Percentiles rank a stretch among this genome's conserved stretches.
These are phyloP conservation scores for Ectobius pallidus DNA, from an alignment of 2,888 invertebrate genomes.

Conservation along the genomic window DNA sequence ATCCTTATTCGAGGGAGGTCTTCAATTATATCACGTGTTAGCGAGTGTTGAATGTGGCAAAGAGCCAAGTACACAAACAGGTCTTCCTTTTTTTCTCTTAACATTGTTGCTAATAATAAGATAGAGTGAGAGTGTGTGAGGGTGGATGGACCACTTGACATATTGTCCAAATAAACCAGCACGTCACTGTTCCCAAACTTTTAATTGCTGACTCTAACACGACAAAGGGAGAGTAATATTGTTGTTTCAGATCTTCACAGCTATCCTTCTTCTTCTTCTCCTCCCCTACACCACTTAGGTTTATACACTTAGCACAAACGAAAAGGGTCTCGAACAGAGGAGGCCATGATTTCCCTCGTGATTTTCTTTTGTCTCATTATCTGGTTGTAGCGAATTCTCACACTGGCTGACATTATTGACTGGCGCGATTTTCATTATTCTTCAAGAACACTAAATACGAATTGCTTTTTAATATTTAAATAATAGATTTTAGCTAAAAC, in stretches of 20 bases:
- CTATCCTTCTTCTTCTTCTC: not conserved
- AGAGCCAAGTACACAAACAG: no score
- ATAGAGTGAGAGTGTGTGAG: slow-evolving; percentile 1
- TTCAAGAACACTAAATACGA: no score
- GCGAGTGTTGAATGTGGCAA: no score
- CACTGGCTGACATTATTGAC: no score
- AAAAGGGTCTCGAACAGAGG: not conserved
- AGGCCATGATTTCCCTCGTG: slow-evolving; percentile 5
- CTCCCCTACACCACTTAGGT: not conserved
- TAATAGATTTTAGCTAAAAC: no score
- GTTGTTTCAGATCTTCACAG: slow-evolving; percentile 19
- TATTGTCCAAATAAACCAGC: slow-evolving; percentile 28
- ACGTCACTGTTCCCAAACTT: slow-evolving; percentile 23
- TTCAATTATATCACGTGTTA: no score
- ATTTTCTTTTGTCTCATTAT: not conserved
- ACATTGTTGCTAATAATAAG: slow-evolving; percentile 31
- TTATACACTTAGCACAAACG: not conserved
- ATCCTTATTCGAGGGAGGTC: no score
- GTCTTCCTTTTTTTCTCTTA: no score
- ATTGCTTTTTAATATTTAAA: no score
- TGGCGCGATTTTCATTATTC: no score
- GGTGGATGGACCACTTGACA: slow-evolving; percentile 14
- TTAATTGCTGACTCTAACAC: slow-evolving; percentile 29
- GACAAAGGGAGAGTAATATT: not conserved
- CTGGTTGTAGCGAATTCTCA: no score